A percentile compares a stretch with the other conserved stretches of the same genome.
Conservation (phyloP, 2,797 vertebrate species). For the Myotis daubentonii region DNA sequence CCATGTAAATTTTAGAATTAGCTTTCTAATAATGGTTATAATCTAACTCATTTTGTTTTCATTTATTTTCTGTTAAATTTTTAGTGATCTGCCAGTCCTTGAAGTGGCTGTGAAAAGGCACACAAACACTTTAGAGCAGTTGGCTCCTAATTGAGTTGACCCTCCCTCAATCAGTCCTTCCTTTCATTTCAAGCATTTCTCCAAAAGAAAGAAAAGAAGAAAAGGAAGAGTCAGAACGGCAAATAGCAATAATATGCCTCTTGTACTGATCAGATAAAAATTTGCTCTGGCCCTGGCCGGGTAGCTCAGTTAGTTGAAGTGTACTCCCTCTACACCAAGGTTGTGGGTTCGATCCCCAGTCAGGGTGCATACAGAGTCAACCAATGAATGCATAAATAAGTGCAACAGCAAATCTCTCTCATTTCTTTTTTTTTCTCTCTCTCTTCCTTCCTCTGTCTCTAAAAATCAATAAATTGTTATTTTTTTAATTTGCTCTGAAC, state of each 20-base stretch:
- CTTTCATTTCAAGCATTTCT: background rate
- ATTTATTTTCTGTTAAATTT: background rate
- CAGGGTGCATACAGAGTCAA: background rate
- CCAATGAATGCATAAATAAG: background rate
- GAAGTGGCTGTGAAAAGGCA: background rate
- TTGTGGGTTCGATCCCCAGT: background rate
- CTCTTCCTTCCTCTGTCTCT: background rate
- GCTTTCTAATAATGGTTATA: background rate
- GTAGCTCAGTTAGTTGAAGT: background rate
- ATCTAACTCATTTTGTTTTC: background rate
- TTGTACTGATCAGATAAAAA: background rate
- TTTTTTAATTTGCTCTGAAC: background rate
- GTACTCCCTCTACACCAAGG: background rate
- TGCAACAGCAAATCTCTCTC: background rate
- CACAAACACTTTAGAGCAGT: background rate
- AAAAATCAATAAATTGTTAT: background rate
- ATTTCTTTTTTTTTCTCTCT: background rate
- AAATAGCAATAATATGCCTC: background rate
- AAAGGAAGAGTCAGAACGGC: background rate
- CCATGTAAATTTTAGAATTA: slow-evolving; percentile 24
- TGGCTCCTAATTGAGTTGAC: background rate
- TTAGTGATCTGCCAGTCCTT: background rate
- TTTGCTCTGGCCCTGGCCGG: background rate
- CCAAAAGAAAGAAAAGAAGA: background rate
- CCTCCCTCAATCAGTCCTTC: background rate